A percentile compares a stretch with the other conserved stretches of the same genome.
Evolutionary conservation across 2,113 vertebrate genomes (phyloP).

Genomic region (Gadus chalcogrammus): DNA sequence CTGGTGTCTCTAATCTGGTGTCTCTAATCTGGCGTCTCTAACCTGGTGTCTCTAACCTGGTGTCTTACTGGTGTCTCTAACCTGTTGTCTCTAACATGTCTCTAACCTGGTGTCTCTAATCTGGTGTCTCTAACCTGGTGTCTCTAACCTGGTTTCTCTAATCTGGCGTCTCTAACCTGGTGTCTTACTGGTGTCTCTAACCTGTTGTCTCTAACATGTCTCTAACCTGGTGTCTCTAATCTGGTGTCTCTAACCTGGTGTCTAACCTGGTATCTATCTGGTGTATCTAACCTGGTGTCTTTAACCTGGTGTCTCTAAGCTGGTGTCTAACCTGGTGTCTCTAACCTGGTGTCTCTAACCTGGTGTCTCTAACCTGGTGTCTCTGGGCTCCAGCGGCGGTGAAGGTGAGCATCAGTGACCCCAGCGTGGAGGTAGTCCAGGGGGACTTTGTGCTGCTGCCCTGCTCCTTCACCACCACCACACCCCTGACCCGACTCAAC

Average conservation of each 20-base stretch:
- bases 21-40: not conserved
- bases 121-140: not conserved
- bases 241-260: not conserved
- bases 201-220: not conserved
- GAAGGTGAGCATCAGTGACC: slow-evolving; percentile 67
- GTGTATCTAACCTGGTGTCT: no score
- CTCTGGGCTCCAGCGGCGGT: slow-evolving; percentile 48
- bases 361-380: not conserved
- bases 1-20: not conserved
- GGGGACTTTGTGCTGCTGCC: slow-evolving; percentile 70
- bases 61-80: not conserved
- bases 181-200: not conserved
- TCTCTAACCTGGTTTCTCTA: not conserved
- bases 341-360: not conserved
- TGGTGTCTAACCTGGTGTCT: not conserved
- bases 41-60: not conserved
- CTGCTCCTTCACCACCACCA: slow-evolving; percentile 75
- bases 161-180: not conserved
- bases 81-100: not conserved
- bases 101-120: not conserved
- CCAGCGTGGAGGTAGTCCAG: slow-evolving; percentile 65
- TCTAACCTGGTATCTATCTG: no score
- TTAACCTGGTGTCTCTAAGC: not conserved
- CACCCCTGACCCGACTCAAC: slow-evolving; percentile 71
- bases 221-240: not conserved